Base-by-base conservation (phyloP, 1,140 invertebrate species). In the Lepidurus couesii region DNA sequence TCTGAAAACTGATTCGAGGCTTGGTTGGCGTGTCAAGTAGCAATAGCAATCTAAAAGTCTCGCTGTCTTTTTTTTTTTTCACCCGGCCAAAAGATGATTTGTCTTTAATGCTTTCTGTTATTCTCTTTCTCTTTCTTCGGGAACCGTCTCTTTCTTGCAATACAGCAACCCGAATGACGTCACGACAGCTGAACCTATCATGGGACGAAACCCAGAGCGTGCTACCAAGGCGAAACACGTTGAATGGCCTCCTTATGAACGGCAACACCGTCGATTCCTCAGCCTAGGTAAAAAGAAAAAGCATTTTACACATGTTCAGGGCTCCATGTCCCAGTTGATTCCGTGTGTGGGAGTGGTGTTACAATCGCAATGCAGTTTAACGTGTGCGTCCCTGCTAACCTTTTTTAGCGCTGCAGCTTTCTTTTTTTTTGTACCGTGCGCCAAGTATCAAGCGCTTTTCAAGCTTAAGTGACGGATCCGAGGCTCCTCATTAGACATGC, bases 181-280 rank as follows among this genome's bases (percentile, higher is more conserved):
- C 81, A 78, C 75, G 82, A 83, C 75, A 75, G 81, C 34, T 82
- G 83, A 65, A 8, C 74, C 78, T 24, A 80, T 44, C 6, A 47
- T 45, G 79, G n/a, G 45, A 21, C 26, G 47, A 26, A 77, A 79
- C 34, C 42, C 47, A 8, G 79, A 79, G 21, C 53, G 53, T 53
- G 74, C 77, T 9, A 84, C 42, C 21, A 81, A 83, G 75, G 26
- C 78, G 1, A 82, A 82, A 80, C 53, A 81, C 43, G 90, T 95
- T 79, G 92, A 95, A 82, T 97, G 95, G 95, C 93, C 92, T 3
- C 90, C 92, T 1, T 97, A 96, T 84, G 94, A 96, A 84, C 90
- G 90, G 21, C 90, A 93, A n/a, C 94, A 95, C 82, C 96, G 96
- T 84, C 94, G 95, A 84, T 97, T 96, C 86, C 87, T 97, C 44